Conservation (phyloP, 2,113 vertebrate species). For the Bubo blakistoni region DNA sequence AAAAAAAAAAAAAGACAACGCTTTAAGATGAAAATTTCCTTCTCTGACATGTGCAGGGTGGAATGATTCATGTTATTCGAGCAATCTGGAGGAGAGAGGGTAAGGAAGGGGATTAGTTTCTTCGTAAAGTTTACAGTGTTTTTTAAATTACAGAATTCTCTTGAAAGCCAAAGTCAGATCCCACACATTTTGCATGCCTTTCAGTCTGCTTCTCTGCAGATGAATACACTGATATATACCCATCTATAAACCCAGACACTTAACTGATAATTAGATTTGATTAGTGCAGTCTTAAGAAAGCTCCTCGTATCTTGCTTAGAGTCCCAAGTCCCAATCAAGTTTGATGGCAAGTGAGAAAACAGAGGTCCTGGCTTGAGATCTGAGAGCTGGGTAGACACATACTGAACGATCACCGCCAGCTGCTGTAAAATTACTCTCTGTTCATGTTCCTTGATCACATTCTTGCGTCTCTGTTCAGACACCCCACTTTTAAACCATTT, state of each 20-base stretch:
- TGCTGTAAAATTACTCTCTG: background rate
- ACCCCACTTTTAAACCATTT: background rate
- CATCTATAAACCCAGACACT: background rate
- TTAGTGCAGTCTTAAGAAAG: background rate
- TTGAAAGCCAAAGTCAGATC: background rate
- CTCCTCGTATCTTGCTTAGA: background rate
- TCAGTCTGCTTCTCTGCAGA: background rate
- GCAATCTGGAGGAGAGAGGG: background rate
- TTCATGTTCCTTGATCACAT: background rate
- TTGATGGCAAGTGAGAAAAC: background rate
- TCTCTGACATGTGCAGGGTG: background rate
- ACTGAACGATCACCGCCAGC: fast-evolving
- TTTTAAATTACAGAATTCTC: background rate
- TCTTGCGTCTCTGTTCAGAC: background rate
- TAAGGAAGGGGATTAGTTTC: background rate
- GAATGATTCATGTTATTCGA: constrained; percentile 1
- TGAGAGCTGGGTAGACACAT: background rate
- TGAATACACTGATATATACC: background rate
- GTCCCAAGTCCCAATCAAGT: background rate
- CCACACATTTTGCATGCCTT: background rate
- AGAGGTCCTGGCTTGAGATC: background rate
- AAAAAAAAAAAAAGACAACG: background rate
- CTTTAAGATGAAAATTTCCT: background rate
- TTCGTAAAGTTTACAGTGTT: background rate
- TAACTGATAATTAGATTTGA: background rate